Conservation (phyloP, 1,140 invertebrate species). For the Zaprionus davidi region DNA sequence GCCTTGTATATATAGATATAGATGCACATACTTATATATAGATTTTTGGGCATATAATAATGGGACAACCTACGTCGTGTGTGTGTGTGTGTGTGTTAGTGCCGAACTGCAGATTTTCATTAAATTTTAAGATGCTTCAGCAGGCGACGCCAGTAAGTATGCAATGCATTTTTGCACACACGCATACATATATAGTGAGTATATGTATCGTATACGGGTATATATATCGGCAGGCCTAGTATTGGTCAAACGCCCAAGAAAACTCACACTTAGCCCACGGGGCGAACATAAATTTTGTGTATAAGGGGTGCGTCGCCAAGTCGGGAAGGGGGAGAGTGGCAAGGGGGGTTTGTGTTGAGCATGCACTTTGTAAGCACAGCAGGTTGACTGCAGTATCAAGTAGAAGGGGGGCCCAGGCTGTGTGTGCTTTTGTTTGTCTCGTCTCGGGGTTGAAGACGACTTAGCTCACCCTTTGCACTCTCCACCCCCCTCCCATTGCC, state of each 20-base stretch:
- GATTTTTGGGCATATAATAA: constrained; percentile 53
- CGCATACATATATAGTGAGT: constrained; percentile 18
- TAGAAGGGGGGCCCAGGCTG: not conserved
- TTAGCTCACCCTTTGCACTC: not conserved
- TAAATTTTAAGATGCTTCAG: constrained; percentile 72
- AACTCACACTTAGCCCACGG: constrained; percentile 61
- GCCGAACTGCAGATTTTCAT: constrained; percentile 64
- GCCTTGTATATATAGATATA: constrained; percentile 7
- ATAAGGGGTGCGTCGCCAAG: not conserved
- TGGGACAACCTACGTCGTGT: not conserved
- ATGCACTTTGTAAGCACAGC: constrained; percentile 42
- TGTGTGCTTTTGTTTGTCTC: constrained; percentile 38
- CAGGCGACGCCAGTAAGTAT: constrained; percentile 50
- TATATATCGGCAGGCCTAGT: constrained; percentile 39
- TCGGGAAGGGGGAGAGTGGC: not conserved
- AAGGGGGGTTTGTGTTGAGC: not conserved
- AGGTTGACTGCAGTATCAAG: constrained; percentile 38
- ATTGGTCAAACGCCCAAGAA: constrained; percentile 78
- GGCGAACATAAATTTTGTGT: constrained; percentile 39
- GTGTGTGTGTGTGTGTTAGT: constrained; percentile 9
- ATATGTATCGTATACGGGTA: constrained; percentile 1
- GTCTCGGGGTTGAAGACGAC: constrained; percentile 41
- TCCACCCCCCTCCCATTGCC: not conserved
- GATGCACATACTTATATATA: constrained; percentile 32
- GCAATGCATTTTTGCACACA: constrained; percentile 71